Evolutionary conservation across 2,797 vertebrate species (phyloP), one percentile per base, ranked within the genome.

Genomic region (Percopsis omiscomaycus): DNA sequence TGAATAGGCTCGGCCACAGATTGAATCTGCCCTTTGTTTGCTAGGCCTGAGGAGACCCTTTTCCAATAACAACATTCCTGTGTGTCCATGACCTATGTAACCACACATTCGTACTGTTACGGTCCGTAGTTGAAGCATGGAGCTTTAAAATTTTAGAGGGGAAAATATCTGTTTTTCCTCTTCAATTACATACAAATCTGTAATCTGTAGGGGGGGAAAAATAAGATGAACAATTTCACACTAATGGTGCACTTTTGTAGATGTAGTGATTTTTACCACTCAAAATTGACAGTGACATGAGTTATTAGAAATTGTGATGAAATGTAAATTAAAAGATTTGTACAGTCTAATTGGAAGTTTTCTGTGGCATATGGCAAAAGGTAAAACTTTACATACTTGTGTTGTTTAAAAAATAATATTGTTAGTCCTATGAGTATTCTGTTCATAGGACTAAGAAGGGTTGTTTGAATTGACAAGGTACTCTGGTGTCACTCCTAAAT

Each of bases 1-100:
- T 92, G 88, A 91, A 90, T 87, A 89, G 89, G 88, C 84, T 89
- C 71, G 78, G 91, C 84, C 81, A 81, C 81, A 88, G 90, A 88
- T 87, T 92, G 92, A 91, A 89, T 89, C 81, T 91, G 86, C 77
- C 88, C 82, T 92, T 92, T 93, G 91, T 89, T 91, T 80, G 84
- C 77, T 79, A 73, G 83, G 83, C 89, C 88, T 55, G 84, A 90
- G 81, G 85, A 88, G 90, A 89, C 79, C 85, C 80, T 83, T 80
- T 84, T 70, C 84, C 84, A 89, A 88, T 80, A 90, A 83, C 89
- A 90, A 90, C 91, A 93, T 93, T 93, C 90, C 91, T 88, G 80
- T 86, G 82, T 57, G 75, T 80, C 88, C 76, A 66, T 64, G 71
- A 89, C 84, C 89, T 90, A 84, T 84, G 83, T 84, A 81, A 87